Base-by-base conservation (phyloP, 2,113 vertebrate species). In the Blennius ocellaris region DNA sequence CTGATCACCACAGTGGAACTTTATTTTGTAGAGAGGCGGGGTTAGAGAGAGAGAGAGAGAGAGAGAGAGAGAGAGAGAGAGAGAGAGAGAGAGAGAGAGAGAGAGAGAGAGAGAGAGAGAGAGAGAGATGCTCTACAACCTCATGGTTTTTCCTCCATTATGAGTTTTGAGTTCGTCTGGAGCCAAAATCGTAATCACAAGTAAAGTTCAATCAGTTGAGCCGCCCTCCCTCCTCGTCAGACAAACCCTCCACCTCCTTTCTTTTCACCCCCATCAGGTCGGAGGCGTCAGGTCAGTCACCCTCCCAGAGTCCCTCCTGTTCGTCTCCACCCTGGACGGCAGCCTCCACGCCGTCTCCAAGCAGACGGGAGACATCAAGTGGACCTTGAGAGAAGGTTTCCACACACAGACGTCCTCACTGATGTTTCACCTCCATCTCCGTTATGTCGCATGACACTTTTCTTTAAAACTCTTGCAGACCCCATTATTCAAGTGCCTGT, bases 291-390 rank as follows among this genome's bases (percentile, higher is more conserved):
- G 88, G 6, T 90, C 95, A 0, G 91, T 95, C 67, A 92, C 95
- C 11, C 87, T 94, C 44, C 95, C 96, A 0, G 98, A 99, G 74
- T 93, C 93, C 0, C 93, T 98, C 67, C 92, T 99, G 56, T 96
- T 99, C 0, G 78, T 99, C 21, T 97, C 98, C 5, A 99, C 98
- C 0, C 90, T 99, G 88, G 98, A 99, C 8, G 98, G 98, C 11
- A 95, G 87, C 85, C 94, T 99, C 30, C 97, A 98, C 0, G 97
- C 98, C 0, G 95, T 99, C 71, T 97, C 94, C 87, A 97, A 96
- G 89, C 94, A 94, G 83, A 96, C 96, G 0, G 98, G 98, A 5
- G 94, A 95, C 78, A 87, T 98, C 86, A 95, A 96, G 79, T 99
- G 98, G 98, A 97, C 96, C 0, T 90, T 99, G 36, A 95, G 94